These are phyloP conservation scores for Drosophila pruinosa DNA, from an alignment of 1,140 invertebrate genomes.

Conservation along the genomic window DNA sequence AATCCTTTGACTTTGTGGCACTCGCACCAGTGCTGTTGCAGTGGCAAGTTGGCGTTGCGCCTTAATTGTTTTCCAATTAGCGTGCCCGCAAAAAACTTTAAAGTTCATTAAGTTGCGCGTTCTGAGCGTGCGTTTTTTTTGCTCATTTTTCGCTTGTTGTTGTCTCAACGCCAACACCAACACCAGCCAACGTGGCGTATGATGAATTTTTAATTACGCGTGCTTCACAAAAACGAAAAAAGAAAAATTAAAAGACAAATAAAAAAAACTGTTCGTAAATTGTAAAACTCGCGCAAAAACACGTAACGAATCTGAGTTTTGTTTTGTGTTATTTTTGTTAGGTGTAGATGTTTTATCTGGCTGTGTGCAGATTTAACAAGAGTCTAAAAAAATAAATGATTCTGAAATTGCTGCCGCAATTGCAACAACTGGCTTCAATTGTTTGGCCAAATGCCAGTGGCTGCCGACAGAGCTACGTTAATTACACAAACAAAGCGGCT, in stretches of 20 bases:
- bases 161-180: conserved; percentile 15
- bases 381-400: conserved; percentile 12
- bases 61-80: conserved; percentile 75
- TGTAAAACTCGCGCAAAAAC: conserved; percentile 43
- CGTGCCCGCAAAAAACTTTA: conserved; percentile 49
- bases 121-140: conserved; percentile 6
- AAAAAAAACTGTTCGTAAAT: conserved; percentile 49
- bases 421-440: conserved; percentile 31
- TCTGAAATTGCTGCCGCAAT: conserved; percentile 36
- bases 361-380: conserved; percentile 13
- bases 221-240: conserved; percentile 20
- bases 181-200: conserved; percentile 64
- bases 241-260: conserved; percentile 5
- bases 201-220: conserved; percentile 79
- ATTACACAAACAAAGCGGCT: conserved; percentile 46
- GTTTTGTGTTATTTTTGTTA: conserved; percentile 8
- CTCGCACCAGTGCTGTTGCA: conserved; percentile 14
- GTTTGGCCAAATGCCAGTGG: conserved; percentile 36
- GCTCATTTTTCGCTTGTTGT: background rate
- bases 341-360: conserved; percentile 15
- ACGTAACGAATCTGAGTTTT: conserved; percentile 24
- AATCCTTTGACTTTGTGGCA: conserved; percentile 42
- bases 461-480: conserved; percentile 44
- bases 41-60: conserved; percentile 26
- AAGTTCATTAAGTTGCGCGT: conserved; percentile 63